Evolutionary conservation across 2,113 vertebrate species (phyloP).

Genomic region (Xiphophorus couchianus): DNA sequence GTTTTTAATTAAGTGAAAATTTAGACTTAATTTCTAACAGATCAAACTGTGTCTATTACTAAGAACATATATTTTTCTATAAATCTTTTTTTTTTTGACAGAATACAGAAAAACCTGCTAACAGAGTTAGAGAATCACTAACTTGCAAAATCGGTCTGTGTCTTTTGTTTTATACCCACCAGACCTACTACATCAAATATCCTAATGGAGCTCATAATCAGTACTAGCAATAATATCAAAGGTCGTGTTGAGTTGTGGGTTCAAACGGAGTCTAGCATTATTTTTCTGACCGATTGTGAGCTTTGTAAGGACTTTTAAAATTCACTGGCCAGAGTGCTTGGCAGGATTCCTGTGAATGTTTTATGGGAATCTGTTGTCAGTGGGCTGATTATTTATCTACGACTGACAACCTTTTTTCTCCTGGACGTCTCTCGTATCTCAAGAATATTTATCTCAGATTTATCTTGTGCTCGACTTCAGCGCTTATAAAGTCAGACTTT

Average conservation of each 20-base stretch:
- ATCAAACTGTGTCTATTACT: too few species aligned
- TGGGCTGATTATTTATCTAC: conserved; percentile 11
- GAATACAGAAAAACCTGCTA: too few species aligned
- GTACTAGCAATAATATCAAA: conserved; percentile 17
- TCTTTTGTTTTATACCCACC: background rate
- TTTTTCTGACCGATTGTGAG: background rate
- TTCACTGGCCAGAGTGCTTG: background rate
- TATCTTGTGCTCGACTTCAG: conserved; percentile 45
- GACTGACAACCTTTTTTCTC: background rate
- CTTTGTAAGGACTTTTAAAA: background rate
- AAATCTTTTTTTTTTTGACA: too few species aligned
- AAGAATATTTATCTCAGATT: conserved; percentile 28
- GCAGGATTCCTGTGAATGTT: conserved; percentile 1
- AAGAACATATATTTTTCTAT: too few species aligned
- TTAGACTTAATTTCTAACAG: too few species aligned
- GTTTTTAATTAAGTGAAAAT: too few species aligned
- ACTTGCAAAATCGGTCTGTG: background rate
- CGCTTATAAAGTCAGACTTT: conserved; percentile 42
- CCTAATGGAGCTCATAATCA: conserved; percentile 18
- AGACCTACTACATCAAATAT: background rate
- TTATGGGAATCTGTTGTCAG: conserved; percentile 14
- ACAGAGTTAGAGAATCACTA: background rate
- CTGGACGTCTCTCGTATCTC: background rate
- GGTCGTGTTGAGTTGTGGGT: conserved; percentile 10
- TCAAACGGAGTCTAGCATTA: background rate